These are phyloP conservation scores for Aphidoletes aphidimyza DNA, from an alignment of 2,888 invertebrate species.

Conservation along the genomic window DNA sequence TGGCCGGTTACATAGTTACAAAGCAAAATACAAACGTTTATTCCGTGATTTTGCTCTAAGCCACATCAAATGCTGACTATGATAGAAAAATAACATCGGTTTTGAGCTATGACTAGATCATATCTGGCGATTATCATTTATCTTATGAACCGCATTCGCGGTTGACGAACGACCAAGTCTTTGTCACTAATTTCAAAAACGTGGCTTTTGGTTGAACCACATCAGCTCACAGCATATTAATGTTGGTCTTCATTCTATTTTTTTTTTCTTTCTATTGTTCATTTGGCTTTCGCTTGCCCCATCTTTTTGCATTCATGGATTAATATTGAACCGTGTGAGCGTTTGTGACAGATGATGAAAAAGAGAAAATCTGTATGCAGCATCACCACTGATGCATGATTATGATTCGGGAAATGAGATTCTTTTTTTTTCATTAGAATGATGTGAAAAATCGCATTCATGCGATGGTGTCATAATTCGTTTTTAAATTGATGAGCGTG, in stretches of 20 bases:
- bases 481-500: slow-evolving; percentile 38
- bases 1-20: too few relatives aligned
- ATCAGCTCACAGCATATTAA: neutral
- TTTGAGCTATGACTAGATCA: neutral
- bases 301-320: slow-evolving; percentile 1
- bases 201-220: neutral
- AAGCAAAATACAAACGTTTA: too few relatives aligned
- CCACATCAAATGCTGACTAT: neutral
- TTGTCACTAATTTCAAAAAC: slow-evolving; percentile 20
- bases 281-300: neutral
- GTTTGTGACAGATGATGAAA: neutral
- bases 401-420: neutral
- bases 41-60: too few relatives aligned
- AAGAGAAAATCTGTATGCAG: neutral
- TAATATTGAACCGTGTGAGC: neutral
- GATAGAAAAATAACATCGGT: neutral
- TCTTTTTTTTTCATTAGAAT: neutral
- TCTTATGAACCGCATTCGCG: too few relatives aligned
- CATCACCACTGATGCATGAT: neutral
- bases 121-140: neutral
- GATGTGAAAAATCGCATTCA: neutral
- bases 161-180: neutral
- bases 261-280: neutral
- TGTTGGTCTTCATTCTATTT: neutral
- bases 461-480: slow-evolving; percentile 1